Evolutionary conservation across 2,888 invertebrate genomes (phyloP).

Genomic region (Steinernema hermaphroditum): DNA sequence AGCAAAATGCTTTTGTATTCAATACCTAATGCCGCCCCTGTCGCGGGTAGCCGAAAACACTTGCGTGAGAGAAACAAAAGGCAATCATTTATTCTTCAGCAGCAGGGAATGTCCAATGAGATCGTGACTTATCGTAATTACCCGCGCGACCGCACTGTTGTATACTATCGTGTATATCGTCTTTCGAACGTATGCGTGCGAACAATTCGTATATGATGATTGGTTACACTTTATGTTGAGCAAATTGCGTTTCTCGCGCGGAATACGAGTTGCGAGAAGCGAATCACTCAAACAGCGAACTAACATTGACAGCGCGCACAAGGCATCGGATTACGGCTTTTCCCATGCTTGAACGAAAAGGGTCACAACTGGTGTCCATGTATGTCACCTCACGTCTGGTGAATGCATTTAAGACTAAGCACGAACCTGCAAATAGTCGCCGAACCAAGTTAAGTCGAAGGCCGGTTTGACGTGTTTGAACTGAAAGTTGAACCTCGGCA

Average conservation of each 20-base stretch:
- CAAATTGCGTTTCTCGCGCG: conserved; percentile 22
- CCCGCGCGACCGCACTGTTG: too few species aligned
- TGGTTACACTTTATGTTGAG: conserved; percentile 24
- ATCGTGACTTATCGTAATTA: too few species aligned
- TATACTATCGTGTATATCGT: too few species aligned
- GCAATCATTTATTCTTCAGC: too few species aligned
- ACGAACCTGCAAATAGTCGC: conserved; percentile 44
- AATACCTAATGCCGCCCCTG: too few species aligned
- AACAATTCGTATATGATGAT: conserved; percentile 9
- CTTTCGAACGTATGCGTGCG: neutral
- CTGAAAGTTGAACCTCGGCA: conserved; percentile 57
- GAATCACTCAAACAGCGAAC: conserved; percentile 6
- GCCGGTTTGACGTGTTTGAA: conserved; percentile 50
- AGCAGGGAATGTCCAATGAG: too few species aligned
- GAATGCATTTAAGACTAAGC: neutral
- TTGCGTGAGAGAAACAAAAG: neutral
- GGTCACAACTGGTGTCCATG: conserved; percentile 12
- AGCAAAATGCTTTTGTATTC: too few species aligned
- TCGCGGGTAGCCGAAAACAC: too few species aligned
- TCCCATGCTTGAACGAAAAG: conserved; percentile 7
- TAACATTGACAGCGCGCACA: neutral
- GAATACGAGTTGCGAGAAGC: conserved; percentile 24
- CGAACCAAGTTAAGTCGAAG: conserved; percentile 50
- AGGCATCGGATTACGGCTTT: conserved; percentile 16
- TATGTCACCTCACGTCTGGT: neutral